These are phyloP conservation scores for Cecidostiba fungosa DNA, from an alignment of 2,888 invertebrate species.

Conservation along the genomic window DNA sequence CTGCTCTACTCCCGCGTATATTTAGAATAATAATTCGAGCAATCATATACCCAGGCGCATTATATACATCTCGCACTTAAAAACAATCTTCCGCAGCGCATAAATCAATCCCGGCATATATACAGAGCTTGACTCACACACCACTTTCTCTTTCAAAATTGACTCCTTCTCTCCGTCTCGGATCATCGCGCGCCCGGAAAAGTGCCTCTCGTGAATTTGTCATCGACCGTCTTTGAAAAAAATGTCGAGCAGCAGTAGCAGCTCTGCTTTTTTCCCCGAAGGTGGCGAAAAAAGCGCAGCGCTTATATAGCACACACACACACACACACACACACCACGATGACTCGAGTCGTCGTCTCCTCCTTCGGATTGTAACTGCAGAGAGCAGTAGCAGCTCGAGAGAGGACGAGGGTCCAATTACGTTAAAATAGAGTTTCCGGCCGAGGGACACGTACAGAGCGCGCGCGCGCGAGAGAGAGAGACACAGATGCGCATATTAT, in stretches of 20 bases:
- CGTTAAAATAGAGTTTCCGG: conserved; percentile 79
- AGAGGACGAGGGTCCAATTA: conserved; percentile 72
- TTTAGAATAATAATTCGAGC: conserved; percentile 1
- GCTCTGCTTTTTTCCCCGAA: not conserved
- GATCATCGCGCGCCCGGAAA: conserved; percentile 25
- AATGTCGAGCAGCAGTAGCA: no score
- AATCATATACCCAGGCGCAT: not conserved
- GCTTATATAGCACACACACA: not conserved
- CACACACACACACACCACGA: no score
- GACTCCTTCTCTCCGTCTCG: not conserved
- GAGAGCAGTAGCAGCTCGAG: conserved; percentile 24
- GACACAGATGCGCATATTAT: not conserved
- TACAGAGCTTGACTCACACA: not conserved
- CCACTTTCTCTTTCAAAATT: conserved; percentile 19
- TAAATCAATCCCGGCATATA: not conserved
- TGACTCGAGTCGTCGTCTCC: conserved; percentile 21
- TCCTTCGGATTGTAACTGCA: conserved; percentile 59
- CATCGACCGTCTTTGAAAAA: conserved; percentile 48
- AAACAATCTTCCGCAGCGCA: not conserved
- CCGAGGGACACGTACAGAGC: conserved; percentile 58
- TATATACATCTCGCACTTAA: not conserved
- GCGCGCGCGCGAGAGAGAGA: no score
- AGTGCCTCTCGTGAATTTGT: conserved; percentile 62
- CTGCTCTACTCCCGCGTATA: not conserved
- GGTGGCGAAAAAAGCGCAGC: conserved; percentile 53